Conservation (phyloP, 37 sponge, comb jelly and placozoan genomes). For the Halisarca cf. caerulea region DNA sequence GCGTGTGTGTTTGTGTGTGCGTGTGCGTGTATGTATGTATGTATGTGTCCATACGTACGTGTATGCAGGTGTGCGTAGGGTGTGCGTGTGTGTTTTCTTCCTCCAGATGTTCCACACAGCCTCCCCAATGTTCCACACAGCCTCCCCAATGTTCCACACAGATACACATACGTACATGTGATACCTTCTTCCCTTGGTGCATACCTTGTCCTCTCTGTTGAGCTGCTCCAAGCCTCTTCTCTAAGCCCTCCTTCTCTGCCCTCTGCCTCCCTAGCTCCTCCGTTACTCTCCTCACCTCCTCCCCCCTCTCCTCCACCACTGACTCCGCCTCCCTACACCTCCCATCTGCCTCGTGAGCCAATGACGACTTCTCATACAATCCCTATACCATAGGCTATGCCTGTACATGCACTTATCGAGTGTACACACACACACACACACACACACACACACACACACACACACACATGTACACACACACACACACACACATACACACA, state of each 20-base stretch:
- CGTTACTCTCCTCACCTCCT: background rate
- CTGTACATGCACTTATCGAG: background rate
- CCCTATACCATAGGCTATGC: background rate
- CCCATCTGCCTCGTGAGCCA: background rate
- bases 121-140: too few relatives aligned
- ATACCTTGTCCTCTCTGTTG: background rate
- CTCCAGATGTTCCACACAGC: too few relatives aligned
- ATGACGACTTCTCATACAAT: background rate
- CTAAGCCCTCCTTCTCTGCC: background rate
- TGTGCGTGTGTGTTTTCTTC: too few relatives aligned
- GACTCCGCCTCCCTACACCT: background rate
- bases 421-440: conserved; percentile 31
- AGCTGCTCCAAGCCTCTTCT: background rate
- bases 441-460: conserved; percentile 32
- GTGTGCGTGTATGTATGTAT: too few relatives aligned
- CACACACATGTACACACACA: conserved; percentile 16
- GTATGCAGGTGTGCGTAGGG: too few relatives aligned
- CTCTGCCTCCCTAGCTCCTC: background rate
- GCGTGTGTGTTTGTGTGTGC: too few relatives aligned
- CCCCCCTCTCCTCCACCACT: background rate
- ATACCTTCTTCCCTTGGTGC: background rate
- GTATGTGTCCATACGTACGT: too few relatives aligned
- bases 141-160: background rate
- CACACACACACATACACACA: conserved; percentile 22
- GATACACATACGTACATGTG: background rate